Evolutionary conservation across 2,797 vertebrate species (phyloP).

Genomic region (Pterois miles): DNA sequence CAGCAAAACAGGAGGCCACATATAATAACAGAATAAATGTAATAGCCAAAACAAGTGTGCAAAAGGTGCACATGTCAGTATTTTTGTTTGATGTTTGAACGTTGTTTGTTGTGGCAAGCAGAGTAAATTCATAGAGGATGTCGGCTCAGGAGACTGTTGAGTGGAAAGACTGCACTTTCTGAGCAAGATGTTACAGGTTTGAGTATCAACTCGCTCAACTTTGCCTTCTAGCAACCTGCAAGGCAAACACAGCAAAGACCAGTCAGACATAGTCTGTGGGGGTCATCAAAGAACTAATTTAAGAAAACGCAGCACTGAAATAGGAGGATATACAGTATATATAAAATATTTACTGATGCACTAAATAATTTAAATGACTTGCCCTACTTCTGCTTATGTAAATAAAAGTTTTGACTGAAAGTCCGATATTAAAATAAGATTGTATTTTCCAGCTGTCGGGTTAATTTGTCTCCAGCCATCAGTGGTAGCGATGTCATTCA

Average conservation of each 20-base stretch:
- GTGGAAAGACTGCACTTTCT: neutral
- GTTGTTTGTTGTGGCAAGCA: neutral
- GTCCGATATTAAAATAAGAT: constrained; percentile 17
- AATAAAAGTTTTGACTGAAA: constrained; percentile 23
- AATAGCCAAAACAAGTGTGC: neutral
- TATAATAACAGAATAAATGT: neutral
- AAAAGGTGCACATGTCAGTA: neutral
- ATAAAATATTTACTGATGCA: constrained; percentile 19
- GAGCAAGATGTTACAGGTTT: constrained; percentile 15
- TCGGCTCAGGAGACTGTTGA: constrained; percentile 8
- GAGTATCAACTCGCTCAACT: neutral
- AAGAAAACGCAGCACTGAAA: neutral
- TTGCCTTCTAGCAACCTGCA: constrained; percentile 19
- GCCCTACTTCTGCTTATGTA: constrained; percentile 16
- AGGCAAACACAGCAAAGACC: constrained; percentile 13
- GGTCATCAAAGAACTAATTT: constrained; percentile 22
- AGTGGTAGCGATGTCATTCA: constrained; percentile 6
- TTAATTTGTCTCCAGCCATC: constrained; percentile 31
- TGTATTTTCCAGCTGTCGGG: constrained; percentile 12
- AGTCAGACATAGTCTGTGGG: neutral
- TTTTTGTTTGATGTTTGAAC: neutral
- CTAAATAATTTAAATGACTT: constrained; percentile 22
- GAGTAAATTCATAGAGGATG: neutral
- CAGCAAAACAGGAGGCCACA: neutral
- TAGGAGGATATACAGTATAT: constrained; percentile 4